These are phyloP conservation scores for Nudaria mundana DNA, from an alignment of 2,888 invertebrate species.

Conservation along the genomic window DNA sequence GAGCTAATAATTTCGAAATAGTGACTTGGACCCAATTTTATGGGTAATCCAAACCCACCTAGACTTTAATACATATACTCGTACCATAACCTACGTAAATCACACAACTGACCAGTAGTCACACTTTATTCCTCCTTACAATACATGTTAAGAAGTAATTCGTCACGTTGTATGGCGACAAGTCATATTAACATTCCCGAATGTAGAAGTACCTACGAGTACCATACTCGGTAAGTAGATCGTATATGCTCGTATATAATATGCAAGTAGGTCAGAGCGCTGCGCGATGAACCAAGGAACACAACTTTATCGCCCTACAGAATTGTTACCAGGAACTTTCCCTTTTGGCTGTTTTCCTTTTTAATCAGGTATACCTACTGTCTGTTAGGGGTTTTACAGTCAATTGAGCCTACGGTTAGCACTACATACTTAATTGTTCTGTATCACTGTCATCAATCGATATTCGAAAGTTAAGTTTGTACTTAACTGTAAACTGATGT, in stretches of 20 bases:
- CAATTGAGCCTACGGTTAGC: neutral
- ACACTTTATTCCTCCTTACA: constrained; percentile 15
- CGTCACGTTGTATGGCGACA: constrained; percentile 29
- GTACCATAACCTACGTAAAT: no score
- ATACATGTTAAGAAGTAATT: constrained; percentile 10
- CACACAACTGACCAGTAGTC: constrained; percentile 2
- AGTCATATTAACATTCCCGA: constrained; percentile 49
- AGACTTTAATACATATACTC: no score
- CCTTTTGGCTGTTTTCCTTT: constrained; percentile 43
- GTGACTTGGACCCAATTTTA: no score
- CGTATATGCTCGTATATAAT: constrained; percentile 58
- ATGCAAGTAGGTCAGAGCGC: constrained; percentile 61
- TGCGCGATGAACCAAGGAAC: constrained; percentile 23
- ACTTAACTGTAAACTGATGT: no score
- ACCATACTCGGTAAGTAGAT: constrained; percentile 58
- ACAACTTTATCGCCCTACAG: constrained; percentile 18
- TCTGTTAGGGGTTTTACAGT: neutral
- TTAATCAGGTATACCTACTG: constrained; percentile 1
- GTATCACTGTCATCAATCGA: no score
- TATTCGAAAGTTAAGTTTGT: no score
- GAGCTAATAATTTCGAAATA: no score
- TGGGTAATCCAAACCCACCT: no score
- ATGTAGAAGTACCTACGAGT: constrained; percentile 47
- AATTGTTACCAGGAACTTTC: constrained; percentile 37
- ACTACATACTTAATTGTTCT: neutral